These are phyloP conservation scores for Agonopterix subpropinquella DNA, from an alignment of 2,888 invertebrate genomes.

Conservation along the genomic window DNA sequence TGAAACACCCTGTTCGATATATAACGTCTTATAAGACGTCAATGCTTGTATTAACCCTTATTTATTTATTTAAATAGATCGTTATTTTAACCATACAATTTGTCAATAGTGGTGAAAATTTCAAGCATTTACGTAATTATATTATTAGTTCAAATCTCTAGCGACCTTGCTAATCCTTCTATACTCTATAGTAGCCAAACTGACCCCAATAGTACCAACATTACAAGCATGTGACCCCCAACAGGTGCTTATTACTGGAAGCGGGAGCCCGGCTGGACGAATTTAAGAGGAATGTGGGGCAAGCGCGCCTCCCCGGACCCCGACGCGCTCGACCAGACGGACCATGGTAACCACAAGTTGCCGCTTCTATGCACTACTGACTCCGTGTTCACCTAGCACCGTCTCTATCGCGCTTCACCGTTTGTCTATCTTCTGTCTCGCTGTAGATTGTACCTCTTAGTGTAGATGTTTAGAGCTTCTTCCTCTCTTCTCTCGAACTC, in stretches of 20 bases:
- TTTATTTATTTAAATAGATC: too few relatives aligned
- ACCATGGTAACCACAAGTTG: slow-evolving; percentile 44
- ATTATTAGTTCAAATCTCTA: too few relatives aligned
- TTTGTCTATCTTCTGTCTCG: slow-evolving; percentile 9
- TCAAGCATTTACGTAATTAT: too few relatives aligned
- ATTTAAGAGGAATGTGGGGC: slow-evolving; percentile 87
- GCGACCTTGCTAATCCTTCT: too few relatives aligned
- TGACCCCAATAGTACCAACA: neutral
- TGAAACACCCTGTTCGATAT: too few relatives aligned
- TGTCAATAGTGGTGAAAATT: too few relatives aligned
- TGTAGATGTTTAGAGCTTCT: slow-evolving; percentile 5
- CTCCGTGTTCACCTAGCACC: neutral
- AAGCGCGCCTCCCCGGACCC: slow-evolving; percentile 66
- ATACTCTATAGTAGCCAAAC: too few relatives aligned
- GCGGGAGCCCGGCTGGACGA: slow-evolving; percentile 86
- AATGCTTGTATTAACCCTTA: too few relatives aligned
- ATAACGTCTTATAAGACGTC: too few relatives aligned
- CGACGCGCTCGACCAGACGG: slow-evolving; percentile 45
- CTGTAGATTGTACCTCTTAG: slow-evolving; percentile 2
- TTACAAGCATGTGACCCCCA: slow-evolving; percentile 13
- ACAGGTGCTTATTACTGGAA: slow-evolving; percentile 84
- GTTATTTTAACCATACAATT: too few relatives aligned
- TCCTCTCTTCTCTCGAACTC: neutral
- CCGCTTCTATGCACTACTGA: neutral
- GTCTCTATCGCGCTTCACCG: slow-evolving; percentile 1